Evolutionary conservation across 2,797 vertebrate species (phyloP), one percentile per base, ranked within the genome.

Genomic region (Halcyon leucocephala): DNA sequence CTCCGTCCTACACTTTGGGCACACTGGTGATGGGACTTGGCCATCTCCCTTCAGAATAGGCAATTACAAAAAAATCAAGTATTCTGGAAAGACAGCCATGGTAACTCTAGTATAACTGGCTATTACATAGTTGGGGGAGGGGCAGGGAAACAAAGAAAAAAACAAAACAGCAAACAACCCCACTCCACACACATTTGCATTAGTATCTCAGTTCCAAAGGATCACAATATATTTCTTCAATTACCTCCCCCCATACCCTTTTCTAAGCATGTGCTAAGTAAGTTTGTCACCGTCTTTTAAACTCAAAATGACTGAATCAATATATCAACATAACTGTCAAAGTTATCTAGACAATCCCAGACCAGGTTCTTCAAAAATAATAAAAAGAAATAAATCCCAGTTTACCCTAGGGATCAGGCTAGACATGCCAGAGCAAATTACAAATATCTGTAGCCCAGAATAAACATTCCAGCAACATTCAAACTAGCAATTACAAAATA

Each of bases 281-380:
- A 72, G 25, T 70, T 95, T 89, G 84, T 80, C 51, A 85, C 44
- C 86, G 3, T 52, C 74, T 79, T 93, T 96, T 90, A 82, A 89
- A 90, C 82, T 93, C 48, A 33, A 70, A 67, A 89, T 92, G 64
- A 92, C 61, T 61, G 82, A 95, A 85, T 24, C 67, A 87, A 92
- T 71, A 82, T 65, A 86, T 77, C 96, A 89, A 93, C 61, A 62
- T 7, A 89, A 48, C 79, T 44, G 44, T 79, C 78, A 79, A 41
- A 90, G 44, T 60, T 66, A 92, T 19, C n/a, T 10, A 84, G 14
- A 46, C 67, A 85, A 81, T 74, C 88, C 52, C 44, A 55, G 86
- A 70, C 18, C 25, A 6, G 0, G 60, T 61, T 46, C 76, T 31
- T 28, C 46, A 37, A 52, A 61, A 9, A 19, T 8, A 49, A 46